Percentiles rank a stretch among this genome's conserved stretches.
Conservation (phyloP, 1,140 invertebrate species). For the Listronotus oregonensis region DNA sequence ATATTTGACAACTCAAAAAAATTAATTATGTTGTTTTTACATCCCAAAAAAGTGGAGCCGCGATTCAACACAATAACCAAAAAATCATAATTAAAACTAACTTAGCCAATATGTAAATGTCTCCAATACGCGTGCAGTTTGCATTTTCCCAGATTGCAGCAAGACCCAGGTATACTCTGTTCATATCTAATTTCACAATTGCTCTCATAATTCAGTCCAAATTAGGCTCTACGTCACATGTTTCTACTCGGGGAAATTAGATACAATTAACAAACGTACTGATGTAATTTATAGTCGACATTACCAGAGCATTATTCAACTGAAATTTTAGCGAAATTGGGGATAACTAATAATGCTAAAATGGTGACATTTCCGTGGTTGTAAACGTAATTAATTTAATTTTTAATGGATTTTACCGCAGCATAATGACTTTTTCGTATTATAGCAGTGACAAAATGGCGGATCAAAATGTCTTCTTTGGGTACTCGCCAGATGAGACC, state of each 20-base stretch:
- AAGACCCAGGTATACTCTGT: constrained; percentile 36
- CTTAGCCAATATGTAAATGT: no score
- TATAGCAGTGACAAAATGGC: no score
- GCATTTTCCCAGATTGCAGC: constrained; percentile 5
- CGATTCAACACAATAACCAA: no score
- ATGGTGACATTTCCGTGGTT: constrained; percentile 3
- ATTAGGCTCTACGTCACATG: constrained; percentile 42
- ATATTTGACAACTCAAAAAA: no score
- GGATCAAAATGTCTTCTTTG: no score
- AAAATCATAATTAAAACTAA: no score
- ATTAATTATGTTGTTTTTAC: no score
- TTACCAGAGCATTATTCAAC: constrained; percentile 34
- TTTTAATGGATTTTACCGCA: constrained; percentile 8
- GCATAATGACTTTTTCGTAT: no score
- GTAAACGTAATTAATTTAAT: not conserved
- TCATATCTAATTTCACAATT: constrained; percentile 54
- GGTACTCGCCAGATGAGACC: no score
- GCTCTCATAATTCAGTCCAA: constrained; percentile 50
- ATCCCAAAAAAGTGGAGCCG: no score
- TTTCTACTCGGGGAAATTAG: constrained; percentile 40
- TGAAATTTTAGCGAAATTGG: constrained; percentile 31
- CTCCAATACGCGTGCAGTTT: constrained; percentile 15
- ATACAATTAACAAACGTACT: constrained; percentile 42
- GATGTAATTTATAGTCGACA: constrained; percentile 44
- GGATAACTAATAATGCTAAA: constrained; percentile 30